Evolutionary conservation across 2,113 vertebrate species (phyloP), one percentile per base, ranked within the genome.

Genomic region (Craseonycteris thonglongyai): DNA sequence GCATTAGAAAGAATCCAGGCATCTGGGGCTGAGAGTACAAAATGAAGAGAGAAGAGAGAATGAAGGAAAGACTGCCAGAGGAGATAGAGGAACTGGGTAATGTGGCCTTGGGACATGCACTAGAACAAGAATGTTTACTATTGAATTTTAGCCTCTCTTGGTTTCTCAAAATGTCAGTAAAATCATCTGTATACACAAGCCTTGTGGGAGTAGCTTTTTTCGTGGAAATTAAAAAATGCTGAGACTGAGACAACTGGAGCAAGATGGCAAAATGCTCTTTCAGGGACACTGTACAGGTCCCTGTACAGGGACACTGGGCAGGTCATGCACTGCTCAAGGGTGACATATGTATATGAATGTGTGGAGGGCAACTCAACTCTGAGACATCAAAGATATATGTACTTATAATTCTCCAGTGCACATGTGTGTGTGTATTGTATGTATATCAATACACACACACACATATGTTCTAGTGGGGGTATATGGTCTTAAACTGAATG

Each of bases 111-210:
- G 19, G 26, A 24, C 5, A 33, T 10, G n/a, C n/a, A 4, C 0
- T 2, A 7, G 21, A 79, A 45, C 0, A 33, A 40, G 35, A 69
- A 30, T 82, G 63, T 75, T 94, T 59, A 16, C 40, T 71, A 35
- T 28, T 49, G 33, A 75, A 83, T 87, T 92, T 83, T 54, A 95
- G n/a, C 6, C 59, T 54, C 24, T 42, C 93, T 80, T 81, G 24
- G 51, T 83, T 90, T 95, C 61, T 63, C 13, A 79, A 59, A 80
- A 42, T 66, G 83, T 74, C 16, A 65, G 6, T 26, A 51, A 69
- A 96, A 74, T 30, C 51, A 66, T 84, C 58, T 51, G 13, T 38
- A 7, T 1, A 74, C 7, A 86, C 21, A 24, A 88, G 9, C 16
- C 28, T 45, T 38, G 3, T 1, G 4, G 30, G 47, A 91, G 22